These are phyloP conservation scores for Decapterus maruadsi DNA, from an alignment of 2,797 vertebrate species.

Conservation along the genomic window DNA sequence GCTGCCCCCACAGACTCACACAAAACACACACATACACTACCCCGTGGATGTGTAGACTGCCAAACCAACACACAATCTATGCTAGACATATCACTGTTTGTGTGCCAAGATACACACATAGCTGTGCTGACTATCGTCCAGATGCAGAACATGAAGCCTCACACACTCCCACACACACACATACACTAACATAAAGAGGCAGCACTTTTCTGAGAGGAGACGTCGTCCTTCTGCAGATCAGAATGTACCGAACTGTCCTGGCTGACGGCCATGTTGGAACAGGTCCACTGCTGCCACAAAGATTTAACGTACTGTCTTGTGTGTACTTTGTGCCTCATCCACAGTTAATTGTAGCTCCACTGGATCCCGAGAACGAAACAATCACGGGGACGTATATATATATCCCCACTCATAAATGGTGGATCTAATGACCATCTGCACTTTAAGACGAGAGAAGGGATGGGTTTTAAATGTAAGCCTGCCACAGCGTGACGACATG, in stretches of 20 bases:
- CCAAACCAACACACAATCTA: slow-evolving; percentile 58
- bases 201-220: slow-evolving; percentile 49
- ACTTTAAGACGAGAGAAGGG: slow-evolving; percentile 57
- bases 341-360: slow-evolving; percentile 71
- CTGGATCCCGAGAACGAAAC: slow-evolving; percentile 56
- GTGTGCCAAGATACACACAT: slow-evolving; percentile 71
- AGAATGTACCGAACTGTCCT: slow-evolving; percentile 75
- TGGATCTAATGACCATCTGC: slow-evolving; percentile 53
- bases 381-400: slow-evolving; percentile 63
- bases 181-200: slow-evolving; percentile 25
- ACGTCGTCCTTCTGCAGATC: slow-evolving; percentile 62
- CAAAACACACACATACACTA: slow-evolving; percentile 84
- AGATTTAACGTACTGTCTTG: slow-evolving; percentile 66
- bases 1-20: slow-evolving; percentile 85
- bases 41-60: slow-evolving; percentile 91
- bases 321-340: slow-evolving; percentile 80
- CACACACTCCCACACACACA: slow-evolving; percentile 36
- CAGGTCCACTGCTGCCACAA: slow-evolving; percentile 6
- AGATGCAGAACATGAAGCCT: slow-evolving; percentile 55
- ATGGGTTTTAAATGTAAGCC: slow-evolving; percentile 41
- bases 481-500: slow-evolving; percentile 37
- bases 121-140: slow-evolving; percentile 57
- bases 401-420: slow-evolving; percentile 35
- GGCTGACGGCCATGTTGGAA: slow-evolving; percentile 57
- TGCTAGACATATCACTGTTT: slow-evolving; percentile 72